Evolutionary conservation across 2,888 invertebrate genomes (phyloP).

Genomic region (Coelinius sp.): DNA sequence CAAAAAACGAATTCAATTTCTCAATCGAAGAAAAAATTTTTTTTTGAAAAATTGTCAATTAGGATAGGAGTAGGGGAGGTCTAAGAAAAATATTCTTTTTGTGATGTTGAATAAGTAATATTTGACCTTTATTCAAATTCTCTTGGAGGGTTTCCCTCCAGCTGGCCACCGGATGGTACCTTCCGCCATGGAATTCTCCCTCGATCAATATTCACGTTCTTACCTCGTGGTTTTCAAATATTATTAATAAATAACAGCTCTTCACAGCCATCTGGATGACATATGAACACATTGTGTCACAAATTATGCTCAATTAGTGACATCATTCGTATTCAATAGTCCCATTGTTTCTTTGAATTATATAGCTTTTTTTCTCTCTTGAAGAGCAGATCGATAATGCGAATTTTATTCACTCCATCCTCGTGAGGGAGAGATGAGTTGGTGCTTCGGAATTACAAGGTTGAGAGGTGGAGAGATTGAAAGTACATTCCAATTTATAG

Average conservation of each 20-base stretch:
- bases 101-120: no score
- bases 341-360: neutral
- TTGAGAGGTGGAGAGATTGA: slow-evolving; percentile 11
- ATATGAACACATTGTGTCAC: neutral
- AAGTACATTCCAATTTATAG: slow-evolving; percentile 7
- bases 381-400: neutral
- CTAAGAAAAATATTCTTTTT: no score
- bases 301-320: slow-evolving; percentile 21
- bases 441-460: slow-evolving; percentile 7
- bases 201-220: no score
- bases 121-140: neutral
- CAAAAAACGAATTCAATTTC: no score
- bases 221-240: neutral
- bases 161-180: neutral
- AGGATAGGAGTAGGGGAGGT: no score
- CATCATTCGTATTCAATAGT: slow-evolving; percentile 15
- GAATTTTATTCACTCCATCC: neutral
- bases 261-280: neutral
- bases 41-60: no score
- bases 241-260: neutral
- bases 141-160: neutral
- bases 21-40: no score
- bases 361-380: neutral
- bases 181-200: neutral
- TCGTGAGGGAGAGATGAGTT: slow-evolving; percentile 18